These are phyloP conservation scores for Papilio helenus DNA, from an alignment of 1,140 invertebrate genomes.

Conservation along the genomic window DNA sequence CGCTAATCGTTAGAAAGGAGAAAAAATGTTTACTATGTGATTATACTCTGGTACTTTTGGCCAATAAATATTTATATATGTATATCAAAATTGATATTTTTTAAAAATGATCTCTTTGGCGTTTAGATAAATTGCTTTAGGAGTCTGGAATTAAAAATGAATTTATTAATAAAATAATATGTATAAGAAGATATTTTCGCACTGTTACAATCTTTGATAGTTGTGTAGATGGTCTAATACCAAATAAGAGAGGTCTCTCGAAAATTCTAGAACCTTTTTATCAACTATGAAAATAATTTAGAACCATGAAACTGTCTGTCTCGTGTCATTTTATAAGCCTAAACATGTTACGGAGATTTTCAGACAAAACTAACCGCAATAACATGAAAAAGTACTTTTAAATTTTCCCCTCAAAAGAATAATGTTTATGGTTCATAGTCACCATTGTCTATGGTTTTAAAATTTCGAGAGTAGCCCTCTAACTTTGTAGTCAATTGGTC, in stretches of 20 bases:
- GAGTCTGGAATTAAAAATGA: conserved; percentile 79
- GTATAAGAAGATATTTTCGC: conserved; percentile 81
- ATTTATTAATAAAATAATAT: conserved; percentile 75
- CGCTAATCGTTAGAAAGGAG: conserved; percentile 61
- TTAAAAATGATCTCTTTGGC: conserved; percentile 80
- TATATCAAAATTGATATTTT: conserved; percentile 78
- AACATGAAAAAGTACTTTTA: too few species aligned
- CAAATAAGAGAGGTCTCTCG: conserved; percentile 42
- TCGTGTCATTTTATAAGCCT: too few species aligned
- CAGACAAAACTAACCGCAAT: too few species aligned
- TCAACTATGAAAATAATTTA: too few species aligned
- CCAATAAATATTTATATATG: conserved; percentile 74
- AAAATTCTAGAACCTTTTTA: conserved; percentile 37
- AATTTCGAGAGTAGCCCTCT: conserved; percentile 41
- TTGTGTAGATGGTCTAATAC: conserved; percentile 52
- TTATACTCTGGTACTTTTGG: conserved; percentile 74
- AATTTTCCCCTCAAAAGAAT: too few species aligned
- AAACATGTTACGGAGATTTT: too few species aligned
- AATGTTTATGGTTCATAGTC: too few species aligned
- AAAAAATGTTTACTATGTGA: conserved; percentile 60
- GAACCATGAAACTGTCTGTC: too few species aligned
- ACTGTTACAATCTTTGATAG: conserved; percentile 76
- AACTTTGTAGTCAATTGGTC: conserved; percentile 65
- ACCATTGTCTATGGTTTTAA: conserved; percentile 18
- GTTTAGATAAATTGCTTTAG: conserved; percentile 79